Conservation (phyloP, 2,797 vertebrate genomes). For the Enoplosus armatus region DNA sequence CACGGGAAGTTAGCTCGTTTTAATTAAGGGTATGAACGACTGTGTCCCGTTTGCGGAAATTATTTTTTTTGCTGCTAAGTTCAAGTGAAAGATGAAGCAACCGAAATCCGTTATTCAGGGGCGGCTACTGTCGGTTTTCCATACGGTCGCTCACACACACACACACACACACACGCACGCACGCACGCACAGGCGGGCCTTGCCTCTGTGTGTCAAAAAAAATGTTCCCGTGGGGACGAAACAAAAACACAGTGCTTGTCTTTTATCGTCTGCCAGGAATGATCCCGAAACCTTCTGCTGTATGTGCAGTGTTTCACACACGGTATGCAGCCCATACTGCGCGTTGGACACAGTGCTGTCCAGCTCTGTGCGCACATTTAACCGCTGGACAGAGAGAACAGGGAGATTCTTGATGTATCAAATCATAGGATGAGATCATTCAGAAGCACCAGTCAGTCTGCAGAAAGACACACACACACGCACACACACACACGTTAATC, state of each 20-base stretch:
- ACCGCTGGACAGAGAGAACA: constrained; percentile 49
- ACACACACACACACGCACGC: neutral
- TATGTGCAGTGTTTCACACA: neutral
- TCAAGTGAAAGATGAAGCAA: constrained; percentile 60
- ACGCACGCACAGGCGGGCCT: constrained; percentile 31
- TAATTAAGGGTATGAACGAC: neutral
- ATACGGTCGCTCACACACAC: constrained; percentile 4
- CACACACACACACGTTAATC: constrained; percentile 33
- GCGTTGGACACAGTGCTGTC: constrained; percentile 2
- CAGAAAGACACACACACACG: constrained; percentile 30
- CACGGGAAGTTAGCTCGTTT: neutral
- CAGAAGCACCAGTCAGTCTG: constrained; percentile 69
- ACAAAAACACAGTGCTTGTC: neutral
- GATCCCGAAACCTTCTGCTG: neutral
- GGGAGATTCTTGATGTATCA: constrained; percentile 73
- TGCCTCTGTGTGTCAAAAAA: constrained; percentile 37
- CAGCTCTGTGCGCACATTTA: constrained; percentile 39
- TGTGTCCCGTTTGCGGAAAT: constrained; percentile 58
- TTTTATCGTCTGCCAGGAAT: neutral
- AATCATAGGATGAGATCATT: constrained; percentile 82
- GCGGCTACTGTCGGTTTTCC: constrained; percentile 62
- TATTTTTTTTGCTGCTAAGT: constrained; percentile 58
- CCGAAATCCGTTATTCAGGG: constrained; percentile 61
- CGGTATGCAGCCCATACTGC: neutral
- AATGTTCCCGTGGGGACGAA: neutral